Conservation (phyloP, 64 coral and sea anemone species). For the Actinia equina region DNA sequence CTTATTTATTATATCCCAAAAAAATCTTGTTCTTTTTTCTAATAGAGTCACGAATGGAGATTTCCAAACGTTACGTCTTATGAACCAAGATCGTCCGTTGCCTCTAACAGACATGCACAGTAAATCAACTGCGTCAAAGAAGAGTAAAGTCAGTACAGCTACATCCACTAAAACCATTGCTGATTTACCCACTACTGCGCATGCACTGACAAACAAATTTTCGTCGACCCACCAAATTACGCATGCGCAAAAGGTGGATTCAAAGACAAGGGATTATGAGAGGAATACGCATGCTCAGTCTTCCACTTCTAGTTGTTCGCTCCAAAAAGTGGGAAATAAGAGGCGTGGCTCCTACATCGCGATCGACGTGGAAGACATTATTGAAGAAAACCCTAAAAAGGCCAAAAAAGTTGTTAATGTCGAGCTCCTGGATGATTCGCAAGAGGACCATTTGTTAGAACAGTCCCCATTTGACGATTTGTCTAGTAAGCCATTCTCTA, state of each 20-base stretch:
- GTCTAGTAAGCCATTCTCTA: neutral
- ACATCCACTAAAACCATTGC: neutral
- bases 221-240: neutral
- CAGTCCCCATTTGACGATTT: neutral
- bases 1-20: neutral
- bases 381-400: neutral
- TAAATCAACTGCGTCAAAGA: neutral
- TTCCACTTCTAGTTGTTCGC: neutral
- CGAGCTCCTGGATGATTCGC: neutral
- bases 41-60: constrained; percentile 49
- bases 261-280: neutral
- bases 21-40: neutral
- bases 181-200: neutral
- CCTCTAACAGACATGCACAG: neutral
- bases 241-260: neutral
- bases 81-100: constrained; percentile 10
- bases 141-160: neutral
- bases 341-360: neutral
- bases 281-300: neutral
- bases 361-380: neutral
- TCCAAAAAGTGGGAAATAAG: neutral
- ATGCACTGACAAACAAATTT: neutral
- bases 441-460: neutral
- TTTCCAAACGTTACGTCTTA: constrained; percentile 28
- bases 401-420: neutral